Evolutionary conservation across 1,140 invertebrate species (phyloP).

Genomic region (Cataglyphis hispanica): DNA sequence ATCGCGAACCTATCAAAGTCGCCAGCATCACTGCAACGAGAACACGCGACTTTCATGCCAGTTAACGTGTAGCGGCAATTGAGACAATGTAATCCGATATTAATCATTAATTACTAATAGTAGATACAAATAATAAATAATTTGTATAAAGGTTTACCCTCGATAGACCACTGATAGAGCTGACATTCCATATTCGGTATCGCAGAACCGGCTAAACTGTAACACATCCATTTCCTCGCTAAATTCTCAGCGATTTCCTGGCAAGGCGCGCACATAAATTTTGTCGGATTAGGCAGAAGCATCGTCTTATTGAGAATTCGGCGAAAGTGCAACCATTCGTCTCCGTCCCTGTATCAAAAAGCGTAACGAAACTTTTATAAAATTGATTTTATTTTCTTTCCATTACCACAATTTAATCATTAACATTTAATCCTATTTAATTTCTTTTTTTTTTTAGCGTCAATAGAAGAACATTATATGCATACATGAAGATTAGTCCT

Average conservation of each 20-base stretch:
- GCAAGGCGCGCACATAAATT: conserved; percentile 86
- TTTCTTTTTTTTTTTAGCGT: background rate
- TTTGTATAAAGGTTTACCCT: conserved; percentile 86
- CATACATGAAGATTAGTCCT: conserved; percentile 95
- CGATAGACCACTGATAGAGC: conserved; percentile 92
- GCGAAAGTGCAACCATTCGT: conserved; percentile 91
- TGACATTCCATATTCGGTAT: conserved; percentile 88
- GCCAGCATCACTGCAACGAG: conserved; percentile 89
- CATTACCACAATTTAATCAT: background rate
- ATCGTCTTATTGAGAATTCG: conserved; percentile 91
- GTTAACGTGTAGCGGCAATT: background rate
- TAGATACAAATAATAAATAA: background rate
- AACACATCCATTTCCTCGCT: conserved; percentile 84
- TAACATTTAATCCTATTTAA: conserved; percentile 1
- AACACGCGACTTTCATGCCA: background rate
- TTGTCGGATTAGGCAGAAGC: conserved; percentile 86
- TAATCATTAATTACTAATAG: background rate
- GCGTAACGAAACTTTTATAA: background rate
- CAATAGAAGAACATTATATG: conserved; percentile 1
- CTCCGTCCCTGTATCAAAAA: conserved; percentile 89
- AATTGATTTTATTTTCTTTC: background rate
- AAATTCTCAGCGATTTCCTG: conserved; percentile 85
- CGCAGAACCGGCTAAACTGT: conserved; percentile 67
- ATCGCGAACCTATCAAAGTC: conserved; percentile 89
- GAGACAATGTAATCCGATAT: background rate